These are phyloP conservation scores for Paedocypris micromegethes DNA, from an alignment of 2,797 vertebrate species.

Conservation along the genomic window DNA sequence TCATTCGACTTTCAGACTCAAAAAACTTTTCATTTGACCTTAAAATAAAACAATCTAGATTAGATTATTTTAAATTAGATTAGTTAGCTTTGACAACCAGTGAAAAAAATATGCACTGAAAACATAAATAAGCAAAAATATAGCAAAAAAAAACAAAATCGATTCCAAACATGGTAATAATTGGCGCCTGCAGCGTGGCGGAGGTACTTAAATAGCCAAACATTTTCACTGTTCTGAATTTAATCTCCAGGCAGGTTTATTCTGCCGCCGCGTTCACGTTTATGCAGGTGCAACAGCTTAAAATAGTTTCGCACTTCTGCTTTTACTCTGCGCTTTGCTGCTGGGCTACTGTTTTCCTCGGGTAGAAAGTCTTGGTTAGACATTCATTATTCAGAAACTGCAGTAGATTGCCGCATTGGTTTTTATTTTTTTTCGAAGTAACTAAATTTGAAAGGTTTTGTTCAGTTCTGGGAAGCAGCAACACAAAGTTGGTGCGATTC, in stretches of 20 bases:
- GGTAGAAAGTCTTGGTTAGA: constrained; percentile 10
- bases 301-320: constrained; percentile 16
- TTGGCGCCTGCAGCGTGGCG: too few relatives aligned
- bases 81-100: too few relatives aligned
- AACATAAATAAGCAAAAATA: neutral
- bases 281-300: constrained; percentile 31
- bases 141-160: neutral
- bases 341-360: constrained; percentile 16
- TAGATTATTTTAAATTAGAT: too few relatives aligned
- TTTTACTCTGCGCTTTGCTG: constrained; percentile 1
- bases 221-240: neutral
- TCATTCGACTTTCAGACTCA: too few relatives aligned
- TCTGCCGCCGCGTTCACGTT: neutral
- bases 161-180: neutral
- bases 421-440: constrained; percentile 4
- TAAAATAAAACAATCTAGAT: too few relatives aligned
- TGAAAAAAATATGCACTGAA: neutral
- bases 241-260: neutral
- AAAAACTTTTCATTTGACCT: too few relatives aligned
- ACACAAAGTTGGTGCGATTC: constrained; percentile 25
- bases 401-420: constrained; percentile 24
- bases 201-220: neutral
- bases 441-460: constrained; percentile 38
- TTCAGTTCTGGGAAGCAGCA: constrained; percentile 28
- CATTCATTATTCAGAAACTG: constrained; percentile 32